phyloP scores from a whole-genome alignment of 1,140 invertebrate genomes.

The Lepeophtheirus salmonis region DNA sequence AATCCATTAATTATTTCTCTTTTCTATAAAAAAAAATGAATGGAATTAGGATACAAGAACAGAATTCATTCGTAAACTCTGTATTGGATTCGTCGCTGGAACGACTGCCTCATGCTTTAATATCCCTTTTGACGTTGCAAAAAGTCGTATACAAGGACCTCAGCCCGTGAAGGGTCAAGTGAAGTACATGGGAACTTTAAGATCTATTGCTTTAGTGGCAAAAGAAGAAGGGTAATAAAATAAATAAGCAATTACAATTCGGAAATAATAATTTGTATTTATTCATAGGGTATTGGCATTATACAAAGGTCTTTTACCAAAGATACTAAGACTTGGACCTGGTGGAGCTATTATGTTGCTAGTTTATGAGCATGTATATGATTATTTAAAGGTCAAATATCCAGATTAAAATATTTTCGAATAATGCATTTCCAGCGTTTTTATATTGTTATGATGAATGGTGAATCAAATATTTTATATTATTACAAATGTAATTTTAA shows the following conservation, averaged over 20 bases:
- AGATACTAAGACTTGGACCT: conserved; percentile 68
- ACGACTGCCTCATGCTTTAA: conserved; percentile 62
- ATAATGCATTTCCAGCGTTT: too few species aligned
- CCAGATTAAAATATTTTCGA: neutral
- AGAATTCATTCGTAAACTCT: conserved; percentile 48
- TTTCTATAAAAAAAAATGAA: too few species aligned
- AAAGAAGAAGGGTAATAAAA: conserved; percentile 56
- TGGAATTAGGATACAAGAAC: conserved; percentile 44
- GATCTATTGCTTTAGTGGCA: conserved; percentile 52
- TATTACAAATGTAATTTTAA: too few species aligned
- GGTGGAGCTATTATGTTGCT: conserved; percentile 77
- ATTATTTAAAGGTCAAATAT: neutral
- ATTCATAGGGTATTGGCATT: conserved; percentile 53
- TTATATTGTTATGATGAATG: too few species aligned
- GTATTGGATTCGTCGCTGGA: conserved; percentile 63
- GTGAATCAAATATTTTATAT: too few species aligned
- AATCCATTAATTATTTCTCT: too few species aligned
- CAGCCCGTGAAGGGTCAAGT: conserved; percentile 49
- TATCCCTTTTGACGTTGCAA: conserved; percentile 88
- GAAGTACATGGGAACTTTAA: conserved; percentile 55
- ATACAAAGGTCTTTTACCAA: conserved; percentile 76
- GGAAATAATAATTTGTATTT: neutral
- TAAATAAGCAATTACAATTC: neutral
- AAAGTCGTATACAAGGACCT: conserved; percentile 78
- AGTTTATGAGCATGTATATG: conserved; percentile 36